Conservation (phyloP, 2,888 invertebrate species). For the Pachydiplax longipennis region DNA sequence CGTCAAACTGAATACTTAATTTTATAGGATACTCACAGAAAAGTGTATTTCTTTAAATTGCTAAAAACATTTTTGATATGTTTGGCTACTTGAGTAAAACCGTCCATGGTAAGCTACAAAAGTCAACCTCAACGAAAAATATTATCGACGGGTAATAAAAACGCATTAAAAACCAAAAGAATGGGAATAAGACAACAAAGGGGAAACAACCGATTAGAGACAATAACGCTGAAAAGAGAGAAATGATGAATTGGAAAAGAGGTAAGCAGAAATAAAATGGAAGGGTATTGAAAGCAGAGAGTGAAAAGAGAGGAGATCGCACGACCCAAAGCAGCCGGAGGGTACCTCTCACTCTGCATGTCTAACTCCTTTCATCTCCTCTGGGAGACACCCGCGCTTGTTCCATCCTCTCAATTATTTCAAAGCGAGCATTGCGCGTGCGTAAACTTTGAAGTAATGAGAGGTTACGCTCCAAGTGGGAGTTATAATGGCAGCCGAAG, state of each 20-base stretch:
- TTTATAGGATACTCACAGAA: too few species aligned
- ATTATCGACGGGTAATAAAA: too few species aligned
- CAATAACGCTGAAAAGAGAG: not conserved
- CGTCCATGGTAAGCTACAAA: too few species aligned
- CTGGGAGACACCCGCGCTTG: not conserved
- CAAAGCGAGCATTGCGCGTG: conserved; percentile 17
- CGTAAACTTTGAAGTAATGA: conserved; percentile 42
- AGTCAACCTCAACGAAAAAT: too few species aligned
- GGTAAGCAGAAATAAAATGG: not conserved
- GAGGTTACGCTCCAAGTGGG: conserved; percentile 6
- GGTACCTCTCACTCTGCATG: not conserved
- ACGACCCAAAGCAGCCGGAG: not conserved
- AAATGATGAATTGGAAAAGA: not conserved
- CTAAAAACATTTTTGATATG: too few species aligned
- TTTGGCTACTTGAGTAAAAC: too few species aligned
- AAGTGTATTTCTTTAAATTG: too few species aligned
- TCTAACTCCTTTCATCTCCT: not conserved
- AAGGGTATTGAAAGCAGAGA: too few species aligned
- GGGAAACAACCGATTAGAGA: too few species aligned
- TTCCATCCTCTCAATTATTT: conserved; percentile 19
- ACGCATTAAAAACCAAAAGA: too few species aligned
- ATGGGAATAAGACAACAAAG: too few species aligned
- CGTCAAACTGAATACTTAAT: too few species aligned
- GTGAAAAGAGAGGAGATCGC: not conserved
- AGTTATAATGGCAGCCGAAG: not conserved